Evolutionary conservation across 2,113 vertebrate species (phyloP).

Genomic region (Vireo altiloquus): DNA sequence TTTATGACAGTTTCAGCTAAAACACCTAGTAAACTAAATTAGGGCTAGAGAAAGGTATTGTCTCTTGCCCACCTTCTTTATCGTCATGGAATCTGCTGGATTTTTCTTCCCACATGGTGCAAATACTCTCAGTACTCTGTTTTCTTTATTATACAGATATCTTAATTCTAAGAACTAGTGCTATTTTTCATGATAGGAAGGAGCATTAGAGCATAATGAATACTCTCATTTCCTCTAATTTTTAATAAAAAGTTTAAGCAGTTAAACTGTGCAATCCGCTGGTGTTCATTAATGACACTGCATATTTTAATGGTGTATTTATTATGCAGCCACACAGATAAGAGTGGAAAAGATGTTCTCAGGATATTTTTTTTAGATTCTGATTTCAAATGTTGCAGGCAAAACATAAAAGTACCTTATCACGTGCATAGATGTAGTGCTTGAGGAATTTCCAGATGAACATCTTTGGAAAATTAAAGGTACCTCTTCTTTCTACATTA

Average conservation of each 20-base stretch:
- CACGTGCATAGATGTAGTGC: neutral
- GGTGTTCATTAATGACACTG: slow-evolving; percentile 47
- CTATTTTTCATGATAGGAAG: slow-evolving; percentile 51
- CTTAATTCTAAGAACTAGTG: slow-evolving; percentile 26
- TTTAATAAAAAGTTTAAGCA: slow-evolving; percentile 63
- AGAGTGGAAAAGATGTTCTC: neutral
- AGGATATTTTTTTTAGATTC: neutral
- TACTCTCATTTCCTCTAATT: slow-evolving; percentile 49
- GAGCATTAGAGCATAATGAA: slow-evolving; percentile 49
- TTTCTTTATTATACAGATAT: neutral
- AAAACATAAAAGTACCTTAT: neutral
- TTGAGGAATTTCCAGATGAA: neutral
- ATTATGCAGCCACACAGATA: slow-evolving; percentile 15
- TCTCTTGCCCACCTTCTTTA: neutral
- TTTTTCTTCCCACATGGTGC: neutral
- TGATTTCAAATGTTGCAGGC: neutral
- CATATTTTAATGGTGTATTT: slow-evolving; percentile 55
- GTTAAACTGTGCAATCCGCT: slow-evolving; percentile 53
- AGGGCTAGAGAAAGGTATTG: neutral
- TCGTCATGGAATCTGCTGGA: neutral
- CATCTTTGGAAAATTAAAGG: neutral
- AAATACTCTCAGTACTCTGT: neutral
- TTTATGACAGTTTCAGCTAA: neutral
- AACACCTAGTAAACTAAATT: neutral
- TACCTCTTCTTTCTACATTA: neutral